These are phyloP conservation scores for Nannoperca australis DNA, from an alignment of 2,797 vertebrate species.

Conservation along the genomic window DNA sequence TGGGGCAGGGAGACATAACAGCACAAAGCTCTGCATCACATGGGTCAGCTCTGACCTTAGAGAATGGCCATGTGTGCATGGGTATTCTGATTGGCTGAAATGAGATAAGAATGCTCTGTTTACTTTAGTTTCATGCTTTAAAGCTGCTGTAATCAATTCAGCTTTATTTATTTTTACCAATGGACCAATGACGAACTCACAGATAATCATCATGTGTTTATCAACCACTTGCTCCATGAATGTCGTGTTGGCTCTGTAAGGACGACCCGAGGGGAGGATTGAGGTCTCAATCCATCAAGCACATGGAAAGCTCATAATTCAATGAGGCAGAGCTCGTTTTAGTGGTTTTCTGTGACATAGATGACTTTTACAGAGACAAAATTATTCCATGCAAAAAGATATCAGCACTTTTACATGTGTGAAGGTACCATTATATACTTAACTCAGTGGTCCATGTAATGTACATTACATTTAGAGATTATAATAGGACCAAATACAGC, in stretches of 20 bases:
- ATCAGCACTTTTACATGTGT: slow-evolving; percentile 55
- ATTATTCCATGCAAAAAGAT: slow-evolving; percentile 61
- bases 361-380: slow-evolving; percentile 78
- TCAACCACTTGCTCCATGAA: slow-evolving; percentile 44
- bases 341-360: slow-evolving; percentile 71
- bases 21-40: slow-evolving; percentile 57
- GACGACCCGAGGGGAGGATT: slow-evolving; percentile 48
- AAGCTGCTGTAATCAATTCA: neutral
- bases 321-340: slow-evolving; percentile 54
- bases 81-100: slow-evolving; percentile 17
- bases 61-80: slow-evolving; percentile 20
- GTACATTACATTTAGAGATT: slow-evolving; percentile 56
- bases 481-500: slow-evolving; percentile 32
- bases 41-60: slow-evolving; percentile 48
- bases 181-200: neutral
- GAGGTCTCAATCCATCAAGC: slow-evolving; percentile 68
- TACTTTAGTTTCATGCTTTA: slow-evolving; percentile 1
- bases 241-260: slow-evolving; percentile 32
- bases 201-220: slow-evolving; percentile 10
- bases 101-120: slow-evolving; percentile 14
- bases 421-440: slow-evolving; percentile 56
- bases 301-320: slow-evolving; percentile 75
- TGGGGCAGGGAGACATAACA: slow-evolving; percentile 10
- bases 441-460: slow-evolving; percentile 65
- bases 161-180: neutral